Evolutionary conservation across 2,797 vertebrate genomes (phyloP).

Genomic region (Macropus fuliginosus): DNA sequence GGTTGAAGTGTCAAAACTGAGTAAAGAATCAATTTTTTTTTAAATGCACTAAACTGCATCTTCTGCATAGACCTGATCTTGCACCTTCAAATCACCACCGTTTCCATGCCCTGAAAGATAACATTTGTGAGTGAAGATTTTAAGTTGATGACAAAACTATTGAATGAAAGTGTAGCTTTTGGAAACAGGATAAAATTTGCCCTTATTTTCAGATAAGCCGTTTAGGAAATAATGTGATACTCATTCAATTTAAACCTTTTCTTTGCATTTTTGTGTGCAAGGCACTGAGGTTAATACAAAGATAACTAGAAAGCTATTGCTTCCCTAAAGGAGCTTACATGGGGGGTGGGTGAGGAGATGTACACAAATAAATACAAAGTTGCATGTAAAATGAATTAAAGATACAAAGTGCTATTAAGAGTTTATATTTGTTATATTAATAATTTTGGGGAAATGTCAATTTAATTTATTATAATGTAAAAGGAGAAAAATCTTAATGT

Average conservation of each 20-base stretch:
- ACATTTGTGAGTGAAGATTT: conserved; percentile 34
- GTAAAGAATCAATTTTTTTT: neutral
- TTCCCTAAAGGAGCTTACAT: conserved; percentile 15
- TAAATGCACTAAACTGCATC: neutral
- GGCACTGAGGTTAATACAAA: neutral
- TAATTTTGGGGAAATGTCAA: conserved; percentile 35
- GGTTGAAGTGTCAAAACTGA: neutral
- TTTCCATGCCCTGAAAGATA: conserved; percentile 26
- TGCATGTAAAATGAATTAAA: neutral
- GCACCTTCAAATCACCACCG: conserved; percentile 20
- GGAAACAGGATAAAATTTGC: neutral
- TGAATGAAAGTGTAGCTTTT: neutral
- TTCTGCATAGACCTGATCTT: conserved; percentile 26
- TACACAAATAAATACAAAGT: conserved; percentile 54
- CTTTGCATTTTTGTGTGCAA: conserved; percentile 4
- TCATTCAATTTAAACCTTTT: conserved; percentile 31
- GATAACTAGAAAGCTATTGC: neutral
- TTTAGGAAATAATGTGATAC: neutral
- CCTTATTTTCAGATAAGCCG: neutral
- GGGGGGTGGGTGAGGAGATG: neutral
- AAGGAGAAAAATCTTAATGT: conserved; percentile 23
- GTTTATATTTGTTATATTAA: neutral
- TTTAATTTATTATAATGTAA: conserved; percentile 12
- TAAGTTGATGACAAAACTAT: neutral
- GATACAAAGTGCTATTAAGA: neutral